Percentiles rank a stretch among this genome's conserved stretches.
Evolutionary conservation across 2,113 vertebrate genomes (phyloP).

Genomic region (Arenaria interpres): DNA sequence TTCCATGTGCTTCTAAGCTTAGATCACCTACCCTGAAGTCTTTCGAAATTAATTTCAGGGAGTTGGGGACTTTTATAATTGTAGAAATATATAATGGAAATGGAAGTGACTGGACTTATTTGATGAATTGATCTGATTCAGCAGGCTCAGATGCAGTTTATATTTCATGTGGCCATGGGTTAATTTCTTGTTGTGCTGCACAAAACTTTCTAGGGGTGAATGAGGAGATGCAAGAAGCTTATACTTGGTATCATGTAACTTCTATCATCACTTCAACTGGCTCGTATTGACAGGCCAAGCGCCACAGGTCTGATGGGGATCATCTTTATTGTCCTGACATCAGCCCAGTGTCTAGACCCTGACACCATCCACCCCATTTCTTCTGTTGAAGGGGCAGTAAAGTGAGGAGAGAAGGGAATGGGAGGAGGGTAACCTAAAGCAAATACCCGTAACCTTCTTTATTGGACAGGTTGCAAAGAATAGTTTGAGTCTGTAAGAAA

Average conservation of each 20-base stretch:
- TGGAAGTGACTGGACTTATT: background rate
- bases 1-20: background rate
- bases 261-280: accelerated
- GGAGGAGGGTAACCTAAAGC: background rate
- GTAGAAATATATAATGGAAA: background rate
- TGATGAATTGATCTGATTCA: background rate
- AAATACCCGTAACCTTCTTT: background rate
- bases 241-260: background rate
- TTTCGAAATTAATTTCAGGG: background rate
- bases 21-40: background rate
- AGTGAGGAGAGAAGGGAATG: background rate
- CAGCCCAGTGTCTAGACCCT: accelerated
- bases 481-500: background rate
- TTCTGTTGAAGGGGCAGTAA: background rate
- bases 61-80: background rate
- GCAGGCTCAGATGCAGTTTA: background rate
- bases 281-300: background rate
- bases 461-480: background rate
- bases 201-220: background rate
- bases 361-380: background rate
- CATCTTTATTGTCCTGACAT: background rate
- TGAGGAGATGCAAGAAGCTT: background rate
- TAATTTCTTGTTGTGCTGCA: background rate
- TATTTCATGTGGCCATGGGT: background rate
- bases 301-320: background rate